Percentiles rank a stretch among this genome's conserved stretches.
These are phyloP conservation scores for Helleia helle DNA, from an alignment of 2,888 invertebrate species.

Conservation along the genomic window DNA sequence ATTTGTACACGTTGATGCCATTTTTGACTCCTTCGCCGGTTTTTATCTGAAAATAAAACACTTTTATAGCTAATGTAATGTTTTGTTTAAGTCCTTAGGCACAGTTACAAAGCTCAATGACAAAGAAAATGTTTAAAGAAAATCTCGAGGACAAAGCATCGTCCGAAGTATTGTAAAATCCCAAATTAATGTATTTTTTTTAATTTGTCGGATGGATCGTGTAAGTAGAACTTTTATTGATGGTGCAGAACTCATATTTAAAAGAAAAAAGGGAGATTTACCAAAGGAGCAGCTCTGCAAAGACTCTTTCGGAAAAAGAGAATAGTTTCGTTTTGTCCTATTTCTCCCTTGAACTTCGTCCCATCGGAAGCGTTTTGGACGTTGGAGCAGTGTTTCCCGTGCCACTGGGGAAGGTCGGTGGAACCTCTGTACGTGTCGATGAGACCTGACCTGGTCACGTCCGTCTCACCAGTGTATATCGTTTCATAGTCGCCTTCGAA, in stretches of 20 bases:
- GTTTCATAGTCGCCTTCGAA: slow-evolving; percentile 87
- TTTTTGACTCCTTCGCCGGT: slow-evolving; percentile 74
- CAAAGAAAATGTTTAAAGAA: too few relatives aligned
- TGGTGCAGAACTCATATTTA: too few relatives aligned
- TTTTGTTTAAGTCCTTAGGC: too few relatives aligned
- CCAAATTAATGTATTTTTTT: too few relatives aligned
- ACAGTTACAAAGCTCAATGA: too few relatives aligned
- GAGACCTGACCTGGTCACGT: slow-evolving; percentile 77
- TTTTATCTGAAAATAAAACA: slow-evolving; percentile 62
- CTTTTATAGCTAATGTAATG: too few relatives aligned
- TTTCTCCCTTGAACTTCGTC: slow-evolving; percentile 84
- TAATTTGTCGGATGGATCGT: too few relatives aligned
- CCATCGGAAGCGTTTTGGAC: slow-evolving; percentile 87
- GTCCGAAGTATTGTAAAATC: too few relatives aligned
- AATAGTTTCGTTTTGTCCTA: slow-evolving; percentile 79
- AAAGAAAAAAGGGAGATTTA: slow-evolving; percentile 45
- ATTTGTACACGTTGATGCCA: slow-evolving; percentile 80
- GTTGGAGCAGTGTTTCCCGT: slow-evolving; percentile 82
- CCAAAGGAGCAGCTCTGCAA: slow-evolving; percentile 86
- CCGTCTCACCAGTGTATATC: slow-evolving; percentile 80
- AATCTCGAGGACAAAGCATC: too few relatives aligned
- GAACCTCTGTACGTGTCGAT: slow-evolving; percentile 85
- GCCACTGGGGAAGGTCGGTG: slow-evolving; percentile 84
- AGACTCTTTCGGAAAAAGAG: slow-evolving; percentile 88
- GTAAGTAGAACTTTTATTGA: too few relatives aligned